Evolutionary conservation across 2,113 vertebrate genomes (phyloP).

Genomic region (Phaethornis superciliosus): DNA sequence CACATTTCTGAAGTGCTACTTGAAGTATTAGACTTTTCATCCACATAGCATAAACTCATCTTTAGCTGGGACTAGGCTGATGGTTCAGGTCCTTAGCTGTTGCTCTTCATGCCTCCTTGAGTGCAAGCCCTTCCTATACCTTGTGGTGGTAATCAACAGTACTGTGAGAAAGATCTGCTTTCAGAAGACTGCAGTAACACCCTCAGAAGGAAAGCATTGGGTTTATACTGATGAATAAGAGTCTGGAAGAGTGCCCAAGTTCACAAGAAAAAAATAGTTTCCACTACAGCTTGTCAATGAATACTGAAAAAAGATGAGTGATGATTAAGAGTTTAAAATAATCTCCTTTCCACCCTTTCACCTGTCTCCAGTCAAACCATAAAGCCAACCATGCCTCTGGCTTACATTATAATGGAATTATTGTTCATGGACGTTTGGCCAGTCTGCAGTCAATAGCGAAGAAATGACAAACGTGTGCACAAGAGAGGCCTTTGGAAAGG

Average conservation of each 20-base stretch:
- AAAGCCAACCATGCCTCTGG: conserved; percentile 41
- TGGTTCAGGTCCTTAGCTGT: background rate
- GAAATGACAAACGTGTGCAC: conserved; percentile 43
- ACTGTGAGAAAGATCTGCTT: background rate
- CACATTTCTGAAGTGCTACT: background rate
- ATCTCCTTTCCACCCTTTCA: conserved; percentile 65
- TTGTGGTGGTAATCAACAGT: background rate
- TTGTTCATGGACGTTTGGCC: conserved; percentile 4
- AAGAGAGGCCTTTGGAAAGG: conserved; percentile 14
- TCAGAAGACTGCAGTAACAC: background rate
- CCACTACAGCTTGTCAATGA: conserved; percentile 43
- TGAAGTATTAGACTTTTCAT: background rate
- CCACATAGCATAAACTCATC: background rate
- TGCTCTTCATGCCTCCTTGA: background rate
- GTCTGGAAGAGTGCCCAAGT: background rate
- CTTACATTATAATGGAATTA: conserved; percentile 51
- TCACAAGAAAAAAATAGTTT: conserved; percentile 7
- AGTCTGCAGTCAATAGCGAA: conserved; percentile 12
- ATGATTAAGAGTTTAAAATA: conserved; percentile 54
- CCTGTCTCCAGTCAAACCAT: conserved; percentile 57
- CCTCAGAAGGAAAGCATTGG: background rate
- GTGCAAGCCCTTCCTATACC: background rate
- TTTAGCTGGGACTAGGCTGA: accelerated
- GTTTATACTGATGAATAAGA: background rate
- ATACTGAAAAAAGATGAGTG: conserved; percentile 53